Base-by-base conservation (phyloP, 1,140 invertebrate species). In the Drosophila grimshawi region DNA sequence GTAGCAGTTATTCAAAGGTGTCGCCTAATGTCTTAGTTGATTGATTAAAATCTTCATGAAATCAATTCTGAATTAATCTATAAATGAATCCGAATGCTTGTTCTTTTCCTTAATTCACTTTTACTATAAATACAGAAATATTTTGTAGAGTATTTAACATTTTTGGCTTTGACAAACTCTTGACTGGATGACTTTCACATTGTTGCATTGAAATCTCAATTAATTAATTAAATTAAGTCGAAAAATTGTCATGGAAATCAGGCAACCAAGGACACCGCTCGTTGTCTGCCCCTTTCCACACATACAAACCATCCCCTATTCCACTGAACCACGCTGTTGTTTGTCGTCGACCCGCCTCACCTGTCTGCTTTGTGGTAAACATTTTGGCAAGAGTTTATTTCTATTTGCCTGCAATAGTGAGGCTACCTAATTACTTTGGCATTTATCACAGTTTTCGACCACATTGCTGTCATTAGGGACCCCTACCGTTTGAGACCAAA, bases 201-300 rank as follows among this genome's bases (percentile, higher is more conserved):
- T 61, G n/a, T 27, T 80, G 66, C 69, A 72, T 62, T 64, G n/a
- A 72, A 83, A 69, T 72, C 55, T 8, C 65, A 69, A 62, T 4
- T 72, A 83, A 80, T 80, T 76, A 76, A 80, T 80, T 68, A 37
- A 79, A 83, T 83, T 72, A 63, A 67, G 45, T 65, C 11, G 29
- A 51, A 76, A 61, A 74, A 65, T 60, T 68, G 67, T 69, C 57
- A 67, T 75, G 70, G 62, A 69, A 69, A 69, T 49, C 35, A 73
- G 53, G 59, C 29, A 52, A 32, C 45, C 62, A 64, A 71, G 77
- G 78, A 57, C 70, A 51, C 7, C 11, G 51, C 29, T 62, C 51
- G 11, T 4, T 6, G 32, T 37, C 37, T 45, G 35, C 55, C 30
- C 32, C 4, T 41, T 27, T 33, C n/a, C 33, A 19, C 32, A 43